Evolutionary conservation across 2,797 vertebrate genomes (phyloP).

Genomic region (Myoxocephalus aenaeus): DNA sequence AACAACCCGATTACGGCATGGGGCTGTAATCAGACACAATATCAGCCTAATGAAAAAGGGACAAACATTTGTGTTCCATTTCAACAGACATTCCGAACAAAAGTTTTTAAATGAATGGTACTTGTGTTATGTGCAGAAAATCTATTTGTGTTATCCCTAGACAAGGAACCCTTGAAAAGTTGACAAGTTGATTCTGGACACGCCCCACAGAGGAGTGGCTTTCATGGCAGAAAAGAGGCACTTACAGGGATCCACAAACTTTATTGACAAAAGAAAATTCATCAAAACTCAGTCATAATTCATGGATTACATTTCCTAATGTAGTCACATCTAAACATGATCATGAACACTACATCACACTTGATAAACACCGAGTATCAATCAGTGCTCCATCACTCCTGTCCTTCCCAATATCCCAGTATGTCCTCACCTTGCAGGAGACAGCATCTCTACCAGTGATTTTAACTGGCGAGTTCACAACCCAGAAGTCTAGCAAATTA

Average conservation of each 20-base stretch:
- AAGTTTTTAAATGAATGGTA: background rate
- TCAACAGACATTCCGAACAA: background rate
- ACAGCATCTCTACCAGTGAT: background rate
- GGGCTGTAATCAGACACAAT: background rate
- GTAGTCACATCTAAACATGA: background rate
- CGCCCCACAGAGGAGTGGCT: background rate
- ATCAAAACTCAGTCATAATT: background rate
- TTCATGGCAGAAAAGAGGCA: background rate
- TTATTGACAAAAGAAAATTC: conserved; percentile 64
- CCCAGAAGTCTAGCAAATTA: background rate
- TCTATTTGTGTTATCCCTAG: background rate
- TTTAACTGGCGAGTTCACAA: background rate
- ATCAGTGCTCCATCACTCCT: background rate
- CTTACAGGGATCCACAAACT: conserved; percentile 42
- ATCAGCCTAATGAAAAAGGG: background rate
- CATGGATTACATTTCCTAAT: background rate
- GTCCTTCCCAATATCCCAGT: background rate
- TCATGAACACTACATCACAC: background rate
- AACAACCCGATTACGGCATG: background rate
- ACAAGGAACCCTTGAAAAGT: background rate
- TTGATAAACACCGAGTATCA: background rate
- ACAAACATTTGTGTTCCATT: background rate
- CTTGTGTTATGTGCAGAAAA: background rate
- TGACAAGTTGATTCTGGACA: background rate
- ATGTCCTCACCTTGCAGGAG: background rate